These are phyloP conservation scores for Drosophila sproati DNA, from an alignment of 1,140 invertebrate species.

Conservation along the genomic window DNA sequence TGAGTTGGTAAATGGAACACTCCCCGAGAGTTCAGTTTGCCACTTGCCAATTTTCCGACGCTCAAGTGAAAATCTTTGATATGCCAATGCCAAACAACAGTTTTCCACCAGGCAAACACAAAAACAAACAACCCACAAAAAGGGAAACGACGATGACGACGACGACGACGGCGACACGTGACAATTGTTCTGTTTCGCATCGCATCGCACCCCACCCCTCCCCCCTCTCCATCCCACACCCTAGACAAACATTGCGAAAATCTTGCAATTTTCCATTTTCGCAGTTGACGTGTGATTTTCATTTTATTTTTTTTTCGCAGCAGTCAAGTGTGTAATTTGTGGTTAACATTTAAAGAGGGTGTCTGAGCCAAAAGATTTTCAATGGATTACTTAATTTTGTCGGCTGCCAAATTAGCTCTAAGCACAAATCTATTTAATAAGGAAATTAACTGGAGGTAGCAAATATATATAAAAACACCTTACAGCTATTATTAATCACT, in stretches of 20 bases:
- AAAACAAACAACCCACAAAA: slow-evolving; percentile 12
- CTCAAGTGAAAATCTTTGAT: slow-evolving; percentile 62
- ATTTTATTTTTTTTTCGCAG: slow-evolving; percentile 46
- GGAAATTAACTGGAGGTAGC: slow-evolving; percentile 14
- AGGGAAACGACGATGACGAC: slow-evolving; percentile 4
- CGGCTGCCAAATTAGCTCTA: slow-evolving; percentile 14
- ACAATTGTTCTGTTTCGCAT: slow-evolving; percentile 63
- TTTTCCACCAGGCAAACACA: slow-evolving; percentile 55
- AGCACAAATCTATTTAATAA: slow-evolving; percentile 10
- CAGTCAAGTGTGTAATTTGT: slow-evolving; percentile 79
- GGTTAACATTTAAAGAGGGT: slow-evolving; percentile 38
- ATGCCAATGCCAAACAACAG: slow-evolving; percentile 50
- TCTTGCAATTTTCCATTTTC: slow-evolving; percentile 61
- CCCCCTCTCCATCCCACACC: background rate
- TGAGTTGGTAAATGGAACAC: background rate
- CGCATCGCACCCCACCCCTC: background rate
- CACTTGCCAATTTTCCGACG: slow-evolving; percentile 57
- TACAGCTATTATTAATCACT: too few relatives aligned
- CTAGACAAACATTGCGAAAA: slow-evolving; percentile 27
- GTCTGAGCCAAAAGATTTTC: slow-evolving; percentile 9
- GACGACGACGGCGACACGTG: slow-evolving; percentile 59
- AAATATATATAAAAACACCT: background rate
- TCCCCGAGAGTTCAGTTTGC: slow-evolving; percentile 15
- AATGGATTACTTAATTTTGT: slow-evolving; percentile 56
- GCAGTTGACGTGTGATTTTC: slow-evolving; percentile 12